Evolutionary conservation across 1,140 invertebrate species (phyloP), one percentile per base, ranked within the genome.

Genomic region (Hyposmocoma kahamanoa): DNA sequence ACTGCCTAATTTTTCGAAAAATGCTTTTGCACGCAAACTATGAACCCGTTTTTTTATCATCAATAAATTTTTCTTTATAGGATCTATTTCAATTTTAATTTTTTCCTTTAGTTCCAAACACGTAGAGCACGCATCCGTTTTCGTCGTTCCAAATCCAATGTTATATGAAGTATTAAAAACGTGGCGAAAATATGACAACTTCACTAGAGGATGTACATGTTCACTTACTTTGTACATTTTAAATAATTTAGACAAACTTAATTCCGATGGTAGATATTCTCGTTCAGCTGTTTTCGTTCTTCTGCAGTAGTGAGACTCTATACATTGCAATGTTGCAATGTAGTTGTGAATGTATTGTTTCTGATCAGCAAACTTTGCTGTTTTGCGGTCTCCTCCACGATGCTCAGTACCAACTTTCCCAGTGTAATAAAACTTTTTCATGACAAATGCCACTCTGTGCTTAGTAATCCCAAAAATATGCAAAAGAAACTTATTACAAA

Each of bases 81-180:
- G 18, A 38, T 60, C 44, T 13, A 10, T 38, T 51, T 59, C 34
- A 28, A n/a, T n/a, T n/a, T n/a, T n/a, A n/a, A n/a, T n/a, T n/a
- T 38, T 44, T 53, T 50, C 9, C 50, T 55, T 48, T 51, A 56
- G 18, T 41, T 56, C 38, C 21, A 56, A 30, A 24, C 58, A 53
- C 4, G n/a, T 53, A 3, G 45, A 56, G 34, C 53, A 60, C 1
- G 45, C 46, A 38, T 56, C 53, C 9, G 58, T 54, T 13, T n/a
- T n/a, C n/a, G n/a, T n/a, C n/a, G n/a, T 43, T 42, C 48, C 48
- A 19, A 50, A 50, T 3, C 48, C 39, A 18, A 50, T 19, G 22
- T 50, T 49, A 13, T 17, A 49, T 13, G 3, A 3, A 19, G 2
- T 49, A 24, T 42, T 43, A 34, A 50, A 50, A 22, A 50, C 24